Percentiles rank a stretch among this genome's conserved stretches.
These are phyloP conservation scores for Drosophila helvetica DNA, from an alignment of 2,888 invertebrate genomes.

Conservation along the genomic window DNA sequence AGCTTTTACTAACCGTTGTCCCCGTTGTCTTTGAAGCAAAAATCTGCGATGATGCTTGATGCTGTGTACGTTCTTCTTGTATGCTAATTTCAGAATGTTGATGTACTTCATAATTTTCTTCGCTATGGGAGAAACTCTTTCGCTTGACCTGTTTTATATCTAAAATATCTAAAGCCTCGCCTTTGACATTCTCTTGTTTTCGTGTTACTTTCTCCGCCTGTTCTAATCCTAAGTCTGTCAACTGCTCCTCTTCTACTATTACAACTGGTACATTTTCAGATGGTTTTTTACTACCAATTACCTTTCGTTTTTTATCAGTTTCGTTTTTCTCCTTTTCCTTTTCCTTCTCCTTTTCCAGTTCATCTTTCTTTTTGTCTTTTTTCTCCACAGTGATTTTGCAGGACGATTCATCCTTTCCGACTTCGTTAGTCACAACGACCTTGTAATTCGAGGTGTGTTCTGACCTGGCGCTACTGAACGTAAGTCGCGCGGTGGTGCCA, in stretches of 20 bases:
- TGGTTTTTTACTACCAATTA: constrained; percentile 78
- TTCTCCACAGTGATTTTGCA: constrained; percentile 92
- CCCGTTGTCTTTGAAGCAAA: constrained; percentile 12
- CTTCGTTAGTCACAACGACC: constrained; percentile 94
- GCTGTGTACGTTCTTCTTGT: constrained; percentile 15
- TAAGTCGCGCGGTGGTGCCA: constrained; percentile 91
- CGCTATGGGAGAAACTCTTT: constrained; percentile 9
- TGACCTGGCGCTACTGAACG: constrained; percentile 90
- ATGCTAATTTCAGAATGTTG: constrained; percentile 17
- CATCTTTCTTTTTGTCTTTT: constrained; percentile 85
- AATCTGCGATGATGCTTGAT: constrained; percentile 4
- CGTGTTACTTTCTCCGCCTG: constrained; percentile 20
- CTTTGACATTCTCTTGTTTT: background rate
- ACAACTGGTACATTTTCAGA: constrained; percentile 15
- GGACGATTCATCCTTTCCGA: constrained; percentile 94
- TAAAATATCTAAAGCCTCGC: background rate
- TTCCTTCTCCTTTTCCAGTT: constrained; percentile 85
- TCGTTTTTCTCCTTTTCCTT: constrained; percentile 82
- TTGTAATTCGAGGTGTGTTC: constrained; percentile 92
- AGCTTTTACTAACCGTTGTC: constrained; percentile 20
- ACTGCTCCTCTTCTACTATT: constrained; percentile 8
- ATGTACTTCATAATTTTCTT: constrained; percentile 7
- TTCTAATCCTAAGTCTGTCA: constrained; percentile 5
- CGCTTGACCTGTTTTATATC: constrained; percentile 9
- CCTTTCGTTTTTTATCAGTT: constrained; percentile 83